Evolutionary conservation across 2,797 vertebrate species (phyloP).

Genomic region (Falco columbarius): DNA sequence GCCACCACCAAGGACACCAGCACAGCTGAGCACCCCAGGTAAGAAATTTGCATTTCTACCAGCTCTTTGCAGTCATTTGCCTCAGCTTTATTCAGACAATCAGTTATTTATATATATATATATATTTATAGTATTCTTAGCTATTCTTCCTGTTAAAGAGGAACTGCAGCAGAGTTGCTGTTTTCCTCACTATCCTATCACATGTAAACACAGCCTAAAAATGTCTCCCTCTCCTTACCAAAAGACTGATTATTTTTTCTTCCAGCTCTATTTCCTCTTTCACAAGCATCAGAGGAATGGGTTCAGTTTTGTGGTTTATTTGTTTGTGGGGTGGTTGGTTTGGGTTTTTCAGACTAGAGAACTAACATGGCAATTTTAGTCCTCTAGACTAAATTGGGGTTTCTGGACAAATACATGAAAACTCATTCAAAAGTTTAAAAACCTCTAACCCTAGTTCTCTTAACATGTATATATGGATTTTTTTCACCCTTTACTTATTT

Average conservation of each 20-base stretch:
- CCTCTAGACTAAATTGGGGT: background rate
- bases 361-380: background rate
- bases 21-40: background rate
- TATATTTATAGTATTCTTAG: background rate
- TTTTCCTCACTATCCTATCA: background rate
- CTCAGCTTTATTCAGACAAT: background rate
- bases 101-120: background rate
- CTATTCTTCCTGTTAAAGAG: background rate
- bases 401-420: background rate
- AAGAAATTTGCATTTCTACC: background rate
- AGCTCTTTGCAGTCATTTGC: background rate
- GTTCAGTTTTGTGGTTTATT: slow-evolving; percentile 14
- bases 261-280: slow-evolving; percentile 48
- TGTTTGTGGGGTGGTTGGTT: background rate
- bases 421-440: background rate
- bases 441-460: background rate
- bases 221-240: background rate
- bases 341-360: background rate
- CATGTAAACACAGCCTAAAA: background rate
- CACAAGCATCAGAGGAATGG: background rate
- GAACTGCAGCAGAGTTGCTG: slow-evolving; percentile 17
- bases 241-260: slow-evolving; percentile 2
- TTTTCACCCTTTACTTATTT: background rate
- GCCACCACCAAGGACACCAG: background rate
- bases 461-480: background rate